Percentiles rank a stretch among this genome's conserved stretches.
phyloP scores from a whole-genome alignment of 2,888 invertebrate genomes.

The Eucera pruinosa region DNA sequence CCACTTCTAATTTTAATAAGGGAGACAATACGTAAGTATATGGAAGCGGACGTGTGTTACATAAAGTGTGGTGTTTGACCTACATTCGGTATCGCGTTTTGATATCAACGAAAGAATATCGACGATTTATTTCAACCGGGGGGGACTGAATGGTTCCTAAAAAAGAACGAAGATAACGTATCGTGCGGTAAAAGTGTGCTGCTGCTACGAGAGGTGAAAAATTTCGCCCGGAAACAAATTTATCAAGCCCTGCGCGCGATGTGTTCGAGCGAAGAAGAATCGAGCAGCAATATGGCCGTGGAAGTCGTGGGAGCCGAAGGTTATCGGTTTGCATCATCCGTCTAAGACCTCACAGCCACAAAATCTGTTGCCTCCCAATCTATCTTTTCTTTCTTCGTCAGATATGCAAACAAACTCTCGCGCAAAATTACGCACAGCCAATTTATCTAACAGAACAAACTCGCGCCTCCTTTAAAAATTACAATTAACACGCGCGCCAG shows the following conservation, averaged over 20 bases:
- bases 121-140: constrained; percentile 45
- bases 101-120: constrained; percentile 34
- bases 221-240: constrained; percentile 45
- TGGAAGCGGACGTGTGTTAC: not conserved
- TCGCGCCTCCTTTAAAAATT: not conserved
- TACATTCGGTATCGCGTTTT: constrained; percentile 55
- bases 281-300: constrained; percentile 3
- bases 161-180: constrained; percentile 53
- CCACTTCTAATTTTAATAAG: not conserved
- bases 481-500: constrained; percentile 17
- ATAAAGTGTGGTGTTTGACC: constrained; percentile 38
- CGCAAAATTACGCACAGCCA: not conserved
- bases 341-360: not conserved
- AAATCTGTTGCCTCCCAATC: not conserved
- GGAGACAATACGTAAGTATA: too few species aligned
- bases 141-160: constrained; percentile 21
- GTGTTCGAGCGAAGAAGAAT: too few species aligned
- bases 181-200: constrained; percentile 36
- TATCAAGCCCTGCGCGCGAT: not conserved
- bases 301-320: constrained; percentile 7
- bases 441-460: constrained; percentile 5
- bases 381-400: too few species aligned
- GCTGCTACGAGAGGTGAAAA: constrained; percentile 19
- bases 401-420: constrained; percentile 38
- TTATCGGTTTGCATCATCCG: constrained; percentile 37